Percentiles rank a stretch among this genome's conserved stretches.
Evolutionary conservation across 2,888 invertebrate genomes (phyloP).

Genomic region (Epistrophe eligans): DNA sequence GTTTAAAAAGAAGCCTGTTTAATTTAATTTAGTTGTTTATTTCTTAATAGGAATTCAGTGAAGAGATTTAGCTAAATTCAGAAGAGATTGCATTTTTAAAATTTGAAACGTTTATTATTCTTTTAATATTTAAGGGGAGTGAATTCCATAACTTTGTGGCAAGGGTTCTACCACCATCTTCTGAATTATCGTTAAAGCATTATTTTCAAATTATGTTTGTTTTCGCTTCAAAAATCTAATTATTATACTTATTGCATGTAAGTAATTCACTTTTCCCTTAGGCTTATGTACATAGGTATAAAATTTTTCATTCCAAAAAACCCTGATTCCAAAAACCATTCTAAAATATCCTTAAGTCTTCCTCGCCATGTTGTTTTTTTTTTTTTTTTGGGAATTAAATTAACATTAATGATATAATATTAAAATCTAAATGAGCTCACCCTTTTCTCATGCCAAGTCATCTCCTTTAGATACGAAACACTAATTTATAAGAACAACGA

Average conservation of each 20-base stretch:
- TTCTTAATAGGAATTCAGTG: too few relatives aligned
- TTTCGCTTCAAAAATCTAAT: background rate
- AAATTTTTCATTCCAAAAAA: background rate
- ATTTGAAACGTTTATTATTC: too few relatives aligned
- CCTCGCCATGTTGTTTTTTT: background rate
- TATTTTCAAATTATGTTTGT: background rate
- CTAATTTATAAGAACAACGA: conserved; percentile 7
- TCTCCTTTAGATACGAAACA: conserved; percentile 12
- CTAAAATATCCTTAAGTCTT: background rate
- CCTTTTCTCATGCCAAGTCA: conserved; percentile 33
- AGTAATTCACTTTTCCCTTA: background rate
- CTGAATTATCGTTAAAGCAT: background rate
- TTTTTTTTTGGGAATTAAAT: conserved; percentile 3
- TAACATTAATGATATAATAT: conserved; percentile 25
- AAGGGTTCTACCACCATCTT: too few relatives aligned
- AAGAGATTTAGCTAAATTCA: too few relatives aligned
- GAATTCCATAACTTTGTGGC: too few relatives aligned
- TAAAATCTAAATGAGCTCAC: conserved; percentile 18
- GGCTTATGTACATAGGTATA: background rate
- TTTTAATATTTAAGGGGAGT: too few relatives aligned
- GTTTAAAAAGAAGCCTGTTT: too few relatives aligned
- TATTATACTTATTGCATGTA: background rate
- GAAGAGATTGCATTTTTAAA: too few relatives aligned
- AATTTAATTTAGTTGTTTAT: too few relatives aligned
- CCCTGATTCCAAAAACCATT: conserved; percentile 11